Evolutionary conservation across 2,888 invertebrate species (phyloP).

Genomic region (Bruchidius siliquastri): DNA sequence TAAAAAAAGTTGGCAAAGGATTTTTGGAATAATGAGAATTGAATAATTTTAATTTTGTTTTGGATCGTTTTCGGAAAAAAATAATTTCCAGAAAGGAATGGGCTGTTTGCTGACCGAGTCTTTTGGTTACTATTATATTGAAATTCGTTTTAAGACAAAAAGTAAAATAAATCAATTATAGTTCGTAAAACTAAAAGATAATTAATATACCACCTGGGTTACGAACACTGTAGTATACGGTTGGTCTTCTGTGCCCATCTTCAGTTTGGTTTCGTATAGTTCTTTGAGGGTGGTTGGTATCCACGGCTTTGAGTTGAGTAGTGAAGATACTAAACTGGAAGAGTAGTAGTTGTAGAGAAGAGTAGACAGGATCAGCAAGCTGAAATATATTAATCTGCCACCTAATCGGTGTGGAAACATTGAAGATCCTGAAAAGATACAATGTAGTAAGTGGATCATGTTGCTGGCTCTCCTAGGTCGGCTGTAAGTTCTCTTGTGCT

Average conservation of each 20-base stretch:
- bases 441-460: constrained; percentile 13
- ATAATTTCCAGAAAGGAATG: too few species aligned
- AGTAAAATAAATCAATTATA: too few species aligned
- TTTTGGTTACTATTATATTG: too few species aligned
- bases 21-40: too few species aligned
- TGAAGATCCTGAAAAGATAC: constrained; percentile 30
- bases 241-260: constrained; percentile 50
- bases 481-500: too few species aligned
- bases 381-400: constrained; percentile 35
- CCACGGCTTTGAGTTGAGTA: constrained; percentile 51
- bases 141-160: too few species aligned
- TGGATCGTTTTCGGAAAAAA: too few species aligned
- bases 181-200: too few species aligned
- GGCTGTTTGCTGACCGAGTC: too few species aligned
- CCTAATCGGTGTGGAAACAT: constrained; percentile 29
- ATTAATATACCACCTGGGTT: too few species aligned
- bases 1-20: too few species aligned
- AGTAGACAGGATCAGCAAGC: constrained; percentile 38
- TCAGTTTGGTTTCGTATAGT: constrained; percentile 49
- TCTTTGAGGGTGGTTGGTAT: constrained; percentile 51
- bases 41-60: too few species aligned
- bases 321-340: constrained; percentile 56
- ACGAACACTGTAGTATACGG: constrained; percentile 48
- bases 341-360: constrained; percentile 57
- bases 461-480: constrained; percentile 2